A percentile compares a stretch with the other conserved stretches of the same genome.
Evolutionary conservation across 2,888 invertebrate genomes (phyloP).

Genomic region (Ennomos quercinarius): DNA sequence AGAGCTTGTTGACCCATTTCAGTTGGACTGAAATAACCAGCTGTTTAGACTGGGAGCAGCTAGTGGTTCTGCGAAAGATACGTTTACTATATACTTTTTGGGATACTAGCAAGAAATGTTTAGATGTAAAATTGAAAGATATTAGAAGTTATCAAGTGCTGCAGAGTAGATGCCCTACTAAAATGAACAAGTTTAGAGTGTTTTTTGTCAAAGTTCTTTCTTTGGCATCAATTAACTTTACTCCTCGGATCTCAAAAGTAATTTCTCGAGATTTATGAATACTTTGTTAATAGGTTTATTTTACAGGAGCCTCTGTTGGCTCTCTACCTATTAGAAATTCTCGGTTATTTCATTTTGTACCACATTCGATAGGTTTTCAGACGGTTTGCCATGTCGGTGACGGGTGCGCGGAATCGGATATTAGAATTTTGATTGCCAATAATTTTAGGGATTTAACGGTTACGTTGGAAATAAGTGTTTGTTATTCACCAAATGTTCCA

Average conservation of each 20-base stretch:
- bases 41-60: constrained; percentile 8
- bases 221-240: too few relatives aligned
- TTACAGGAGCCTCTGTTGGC: background rate
- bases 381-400: constrained; percentile 43
- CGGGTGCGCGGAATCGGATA: constrained; percentile 50
- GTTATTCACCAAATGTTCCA: constrained; percentile 17
- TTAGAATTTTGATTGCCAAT: constrained; percentile 56
- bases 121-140: too few relatives aligned
- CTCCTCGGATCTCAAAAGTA: too few relatives aligned
- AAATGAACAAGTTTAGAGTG: too few relatives aligned
- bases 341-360: constrained; percentile 56
- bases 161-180: too few relatives aligned
- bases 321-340: constrained; percentile 13
- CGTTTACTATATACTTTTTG: too few relatives aligned
- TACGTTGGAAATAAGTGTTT: background rate
- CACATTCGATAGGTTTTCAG: constrained; percentile 47
- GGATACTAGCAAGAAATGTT: too few relatives aligned
- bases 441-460: constrained; percentile 31
- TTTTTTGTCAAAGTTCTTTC: too few relatives aligned
- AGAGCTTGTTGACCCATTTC: constrained; percentile 71
- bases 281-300: background rate
- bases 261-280: background rate
- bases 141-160: too few relatives aligned
- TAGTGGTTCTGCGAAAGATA: background rate
- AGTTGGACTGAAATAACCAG: constrained; percentile 36